phyloP scores from a whole-genome alignment of 2,113 vertebrate genomes.

The Oreochromis tanganicae region DNA sequence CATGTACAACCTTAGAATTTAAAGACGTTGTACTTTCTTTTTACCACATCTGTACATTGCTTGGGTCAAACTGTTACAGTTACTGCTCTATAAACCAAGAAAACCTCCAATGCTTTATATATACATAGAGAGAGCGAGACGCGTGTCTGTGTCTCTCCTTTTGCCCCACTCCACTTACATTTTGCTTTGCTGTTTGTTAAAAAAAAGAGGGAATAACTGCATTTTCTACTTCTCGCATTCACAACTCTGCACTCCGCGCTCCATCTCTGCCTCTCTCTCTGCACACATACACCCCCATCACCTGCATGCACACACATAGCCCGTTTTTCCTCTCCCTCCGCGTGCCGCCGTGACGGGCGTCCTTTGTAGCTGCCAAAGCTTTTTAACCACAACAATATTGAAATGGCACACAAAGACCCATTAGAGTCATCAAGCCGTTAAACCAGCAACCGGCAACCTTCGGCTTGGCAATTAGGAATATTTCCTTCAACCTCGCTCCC shows the following conservation, averaged over 20 bases:
- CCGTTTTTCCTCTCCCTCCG: neutral
- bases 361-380: conserved; percentile 45
- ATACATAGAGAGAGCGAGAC: neutral
- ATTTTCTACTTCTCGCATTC: neutral
- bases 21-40: neutral
- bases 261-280: neutral
- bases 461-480: conserved; percentile 28
- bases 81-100: neutral
- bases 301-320: neutral
- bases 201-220: neutral
- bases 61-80: neutral
- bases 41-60: neutral
- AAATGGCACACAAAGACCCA: conserved; percentile 55
- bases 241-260: neutral
- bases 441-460: conserved; percentile 48
- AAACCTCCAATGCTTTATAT: neutral
- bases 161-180: neutral
- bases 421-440: conserved; percentile 53
- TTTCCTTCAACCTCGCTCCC: conserved; percentile 12
- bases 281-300: neutral
- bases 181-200: neutral
- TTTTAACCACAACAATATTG: conserved; percentile 56
- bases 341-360: conserved; percentile 21
- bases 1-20: neutral
- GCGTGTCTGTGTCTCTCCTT: neutral